Evolutionary conservation across 2,888 invertebrate species (phyloP), one percentile per base, ranked within the genome.

Genomic region (Allolobophora icterica): DNA sequence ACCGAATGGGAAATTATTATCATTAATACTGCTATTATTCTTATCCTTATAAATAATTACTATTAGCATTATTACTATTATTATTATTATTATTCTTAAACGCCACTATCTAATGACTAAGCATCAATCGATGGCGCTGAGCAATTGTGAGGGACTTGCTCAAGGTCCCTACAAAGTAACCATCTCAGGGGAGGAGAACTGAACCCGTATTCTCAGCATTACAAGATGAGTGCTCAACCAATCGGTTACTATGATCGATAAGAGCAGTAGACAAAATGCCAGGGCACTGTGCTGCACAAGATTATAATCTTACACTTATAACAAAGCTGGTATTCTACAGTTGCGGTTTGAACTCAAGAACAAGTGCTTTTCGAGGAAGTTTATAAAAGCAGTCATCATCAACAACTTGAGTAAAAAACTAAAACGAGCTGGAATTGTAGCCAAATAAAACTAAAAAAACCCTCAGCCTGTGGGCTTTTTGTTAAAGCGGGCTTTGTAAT

Each of bases 401-500:
- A n/a, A 71, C 30, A 71, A 30, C 71, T 71, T 71, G 71, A 71
- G 71, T 71, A 71, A 71, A 71, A 71, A 71, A 71, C 71, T 71
- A n/a, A 30, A 71, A 71, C 30, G 17, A 71, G n/a, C 71, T n/a
- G n/a, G 30, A 71, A n/a, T 71, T 52, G 17, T 6, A 52, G 71
- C 71, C 30, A 71, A 8, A 71, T 71, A 71, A 71, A 71, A 71
- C 71, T 24, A 24, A 24, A 71, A 45, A 71, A 71, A 30, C 8
- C 71, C 30, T 71, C 71, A n/a, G 71, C 71, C n/a, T n/a, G 5
- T n/a, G 71, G 6, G 30, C n/a, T 71, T n/a, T 52, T 24, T 52
- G 52, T 24, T n/a, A 11, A 71, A n/a, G 71, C 71, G 13, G 30
- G 71, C n/a, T n/a, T 71, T 8, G 8, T 8, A 71, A 71, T n/a